Evolutionary conservation across 2,797 vertebrate species (phyloP), one percentile per base, ranked within the genome.

Genomic region (Capromys pilorides): DNA sequence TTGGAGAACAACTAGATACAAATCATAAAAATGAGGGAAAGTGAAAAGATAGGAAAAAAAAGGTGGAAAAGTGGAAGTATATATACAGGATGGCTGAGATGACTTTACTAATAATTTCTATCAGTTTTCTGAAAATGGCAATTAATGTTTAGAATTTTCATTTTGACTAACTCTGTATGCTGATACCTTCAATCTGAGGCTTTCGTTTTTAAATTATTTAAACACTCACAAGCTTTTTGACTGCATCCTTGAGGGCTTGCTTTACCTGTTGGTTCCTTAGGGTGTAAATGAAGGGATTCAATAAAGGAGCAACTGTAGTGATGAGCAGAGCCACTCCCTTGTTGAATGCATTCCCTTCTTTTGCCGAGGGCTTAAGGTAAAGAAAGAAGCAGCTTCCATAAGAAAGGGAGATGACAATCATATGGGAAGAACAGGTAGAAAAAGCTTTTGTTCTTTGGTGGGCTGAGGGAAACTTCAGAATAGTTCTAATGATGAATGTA

Each of bases 251-350:
- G 73, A 95, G 86, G 19, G 79, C 88, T 59, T 93, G 82, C 67
- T 96, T 86, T 2, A 96, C 88, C 5, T 95, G 88, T 51, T 87
- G 90, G 67, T 93, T 95, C 57, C 91, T 93, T 54, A 93, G 69
- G 8, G 90, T 84, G 1, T 95, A 95, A 45, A 95, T 95, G 62
- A 97, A 94, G 0, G 96, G 96, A 39, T 97, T 97, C 12, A 97
- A n/a, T 14, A 97, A 57, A 33, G 94, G 97, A n/a, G 92, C 93
- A 33, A 96, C 54, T 5, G 95, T 90, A 8, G 19, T 96, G 16
- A 95, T 97, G 75, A 97, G 95, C 33, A 97, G 39, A 57, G 96
- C 95, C 1, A 89, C 79, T 36, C 71, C 93, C 86, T 93, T 97
- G 36, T 88, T 97, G 69, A 94, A 87, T 22, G 93, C 67, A 67